Conservation (phyloP, 2,888 invertebrate species). For the Dynastes hyllus region DNA sequence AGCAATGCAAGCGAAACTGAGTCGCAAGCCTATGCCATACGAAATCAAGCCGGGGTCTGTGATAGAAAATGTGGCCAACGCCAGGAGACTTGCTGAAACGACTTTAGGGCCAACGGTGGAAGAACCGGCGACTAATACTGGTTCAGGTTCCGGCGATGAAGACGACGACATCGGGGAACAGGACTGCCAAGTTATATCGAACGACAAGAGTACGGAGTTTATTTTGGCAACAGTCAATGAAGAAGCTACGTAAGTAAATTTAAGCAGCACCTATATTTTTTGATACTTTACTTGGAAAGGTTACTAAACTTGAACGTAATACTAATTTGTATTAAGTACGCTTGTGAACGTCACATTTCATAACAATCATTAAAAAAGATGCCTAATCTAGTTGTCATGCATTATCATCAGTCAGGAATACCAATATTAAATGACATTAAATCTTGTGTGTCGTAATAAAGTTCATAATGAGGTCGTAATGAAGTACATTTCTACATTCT, state of each 20-base stretch:
- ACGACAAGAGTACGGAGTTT: constrained; percentile 93
- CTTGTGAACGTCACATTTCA: no score
- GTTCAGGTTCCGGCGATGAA: constrained; percentile 91
- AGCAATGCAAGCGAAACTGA: constrained; percentile 87
- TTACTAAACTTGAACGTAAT: no score
- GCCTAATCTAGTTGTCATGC: no score
- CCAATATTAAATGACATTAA: no score
- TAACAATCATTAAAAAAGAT: no score
- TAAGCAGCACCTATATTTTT: no score
- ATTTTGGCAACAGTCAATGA: constrained; percentile 92
- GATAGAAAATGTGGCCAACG: constrained; percentile 92
- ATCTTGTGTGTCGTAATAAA: no score
- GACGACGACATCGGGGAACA: constrained; percentile 78
- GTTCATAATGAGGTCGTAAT: no score
- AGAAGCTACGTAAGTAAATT: constrained; percentile 84
- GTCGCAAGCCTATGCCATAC: constrained; percentile 84
- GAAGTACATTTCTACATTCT: no score
- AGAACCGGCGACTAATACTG: constrained; percentile 91
- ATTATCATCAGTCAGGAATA: no score
- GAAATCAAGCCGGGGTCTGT: constrained; percentile 85
- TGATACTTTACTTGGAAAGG: no score
- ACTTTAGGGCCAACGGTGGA: constrained; percentile 80
- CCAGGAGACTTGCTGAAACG: constrained; percentile 86
- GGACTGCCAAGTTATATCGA: constrained; percentile 89
- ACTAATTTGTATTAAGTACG: no score